Evolutionary conservation across 2,888 invertebrate genomes (phyloP).

Genomic region (Sarcophaga subvicina): DNA sequence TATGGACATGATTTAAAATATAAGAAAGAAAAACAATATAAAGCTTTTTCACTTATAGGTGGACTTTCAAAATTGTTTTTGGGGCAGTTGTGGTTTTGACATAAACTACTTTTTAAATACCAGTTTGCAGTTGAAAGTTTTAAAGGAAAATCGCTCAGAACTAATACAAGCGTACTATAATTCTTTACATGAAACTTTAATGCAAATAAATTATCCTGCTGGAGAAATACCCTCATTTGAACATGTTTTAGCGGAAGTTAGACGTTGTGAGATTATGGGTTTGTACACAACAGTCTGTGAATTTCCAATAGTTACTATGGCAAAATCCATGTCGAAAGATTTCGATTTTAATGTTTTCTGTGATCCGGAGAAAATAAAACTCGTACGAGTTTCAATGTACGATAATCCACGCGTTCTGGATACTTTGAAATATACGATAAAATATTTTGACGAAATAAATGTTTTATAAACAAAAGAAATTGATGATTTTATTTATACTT

Average conservation of each 20-base stretch:
- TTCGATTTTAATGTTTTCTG: constrained; percentile 72
- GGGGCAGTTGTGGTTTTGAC: constrained; percentile 79
- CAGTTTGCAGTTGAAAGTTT: constrained; percentile 75
- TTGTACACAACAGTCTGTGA: constrained; percentile 75
- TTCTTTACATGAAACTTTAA: constrained; percentile 72
- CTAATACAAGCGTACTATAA: constrained; percentile 75
- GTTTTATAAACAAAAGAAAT: constrained; percentile 68
- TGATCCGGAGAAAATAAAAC: constrained; percentile 68
- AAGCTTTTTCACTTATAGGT: constrained; percentile 70
- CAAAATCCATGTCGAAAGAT: constrained; percentile 70
- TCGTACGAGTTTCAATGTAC: constrained; percentile 74
- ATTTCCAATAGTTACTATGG: constrained; percentile 75
- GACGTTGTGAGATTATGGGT: constrained; percentile 73
- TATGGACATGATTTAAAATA: neutral
- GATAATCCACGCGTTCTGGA: constrained; percentile 72
- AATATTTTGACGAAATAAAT: constrained; percentile 74
- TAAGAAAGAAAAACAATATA: neutral
- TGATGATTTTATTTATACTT: no score
- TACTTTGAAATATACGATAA: constrained; percentile 73
- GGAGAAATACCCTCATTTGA: constrained; percentile 71
- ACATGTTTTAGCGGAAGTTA: constrained; percentile 73
- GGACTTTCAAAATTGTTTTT: constrained; percentile 78
- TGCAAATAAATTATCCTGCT: constrained; percentile 49
- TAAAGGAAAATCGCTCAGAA: constrained; percentile 72
- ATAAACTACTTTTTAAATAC: constrained; percentile 78